Conservation (phyloP, 2,888 invertebrate species). For the Spodoptera exigua region DNA sequence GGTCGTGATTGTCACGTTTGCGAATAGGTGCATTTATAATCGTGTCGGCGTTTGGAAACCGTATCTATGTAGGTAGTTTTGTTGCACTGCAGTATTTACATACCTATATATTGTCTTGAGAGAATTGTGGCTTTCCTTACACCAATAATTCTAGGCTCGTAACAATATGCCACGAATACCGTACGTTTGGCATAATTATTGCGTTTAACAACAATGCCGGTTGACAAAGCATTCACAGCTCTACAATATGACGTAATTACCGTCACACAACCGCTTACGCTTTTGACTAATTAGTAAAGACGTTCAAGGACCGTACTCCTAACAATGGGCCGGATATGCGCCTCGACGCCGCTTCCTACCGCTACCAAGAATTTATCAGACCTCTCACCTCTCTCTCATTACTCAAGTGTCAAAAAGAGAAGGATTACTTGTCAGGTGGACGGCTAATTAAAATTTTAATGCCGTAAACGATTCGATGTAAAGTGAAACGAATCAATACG, state of each 20-base stretch:
- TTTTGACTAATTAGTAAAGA: conserved; percentile 74
- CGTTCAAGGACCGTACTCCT: conserved; percentile 71
- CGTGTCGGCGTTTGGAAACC: conserved; percentile 3
- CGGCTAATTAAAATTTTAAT: conserved; percentile 82
- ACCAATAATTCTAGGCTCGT: conserved; percentile 4
- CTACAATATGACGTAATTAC: conserved; percentile 58
- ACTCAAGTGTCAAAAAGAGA: conserved; percentile 56
- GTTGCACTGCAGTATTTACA: neutral
- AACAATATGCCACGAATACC: conserved; percentile 28
- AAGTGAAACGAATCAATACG: conserved; percentile 69
- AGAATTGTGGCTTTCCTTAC: neutral
- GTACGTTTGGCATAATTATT: conserved; percentile 34
- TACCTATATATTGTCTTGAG: neutral
- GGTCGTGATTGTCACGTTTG: conserved; percentile 35
- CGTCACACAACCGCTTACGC: conserved; percentile 72
- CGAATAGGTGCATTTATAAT: conserved; percentile 27
- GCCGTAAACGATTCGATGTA: conserved; percentile 72
- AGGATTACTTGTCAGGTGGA: conserved; percentile 68
- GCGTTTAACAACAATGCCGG: conserved; percentile 49
- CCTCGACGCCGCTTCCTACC: conserved; percentile 80
- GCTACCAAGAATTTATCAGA: conserved; percentile 63
- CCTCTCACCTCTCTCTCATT: conserved; percentile 60
- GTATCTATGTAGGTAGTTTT: neutral
- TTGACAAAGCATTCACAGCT: conserved; percentile 52
- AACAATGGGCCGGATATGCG: conserved; percentile 79